A percentile compares a stretch with the other conserved stretches of the same genome.
Evolutionary conservation across 2,888 invertebrate species (phyloP).

Genomic region (Troides oblongomaculatus): DNA sequence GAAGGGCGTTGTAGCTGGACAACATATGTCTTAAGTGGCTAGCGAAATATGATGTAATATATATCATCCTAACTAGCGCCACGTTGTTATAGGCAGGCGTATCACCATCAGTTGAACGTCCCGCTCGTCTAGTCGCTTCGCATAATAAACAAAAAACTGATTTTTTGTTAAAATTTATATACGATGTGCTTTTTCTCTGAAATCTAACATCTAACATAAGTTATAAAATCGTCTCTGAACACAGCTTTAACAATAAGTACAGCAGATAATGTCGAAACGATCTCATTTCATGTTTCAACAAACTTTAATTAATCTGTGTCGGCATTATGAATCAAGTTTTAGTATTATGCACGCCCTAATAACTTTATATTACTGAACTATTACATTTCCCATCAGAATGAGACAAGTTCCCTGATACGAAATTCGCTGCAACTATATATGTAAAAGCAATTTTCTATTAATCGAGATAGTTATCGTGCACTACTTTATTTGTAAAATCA

Average conservation of each 20-base stretch:
- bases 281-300: conserved; percentile 11
- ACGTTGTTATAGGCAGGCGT: no score
- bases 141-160: no score
- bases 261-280: not conserved
- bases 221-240: not conserved
- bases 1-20: no score
- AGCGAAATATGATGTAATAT: no score
- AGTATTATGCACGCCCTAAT: conserved; percentile 4
- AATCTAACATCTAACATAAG: no score
- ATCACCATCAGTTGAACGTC: no score
- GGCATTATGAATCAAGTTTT: conserved; percentile 16
- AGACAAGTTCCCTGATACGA: not conserved
- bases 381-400: conserved; percentile 10
- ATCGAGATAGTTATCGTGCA: not conserved
- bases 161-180: no score
- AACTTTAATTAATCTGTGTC: conserved; percentile 21
- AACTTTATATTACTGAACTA: conserved; percentile 17
- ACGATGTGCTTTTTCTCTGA: no score
- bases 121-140: no score
- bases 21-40: no score
- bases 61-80: no score
- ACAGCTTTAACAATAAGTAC: not conserved
- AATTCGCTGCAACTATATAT: not conserved
- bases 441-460: not conserved
- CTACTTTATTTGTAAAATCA: not conserved